Evolutionary conservation across 2,797 vertebrate species (phyloP).

Genomic region (Sphenopsis melanotis): DNA sequence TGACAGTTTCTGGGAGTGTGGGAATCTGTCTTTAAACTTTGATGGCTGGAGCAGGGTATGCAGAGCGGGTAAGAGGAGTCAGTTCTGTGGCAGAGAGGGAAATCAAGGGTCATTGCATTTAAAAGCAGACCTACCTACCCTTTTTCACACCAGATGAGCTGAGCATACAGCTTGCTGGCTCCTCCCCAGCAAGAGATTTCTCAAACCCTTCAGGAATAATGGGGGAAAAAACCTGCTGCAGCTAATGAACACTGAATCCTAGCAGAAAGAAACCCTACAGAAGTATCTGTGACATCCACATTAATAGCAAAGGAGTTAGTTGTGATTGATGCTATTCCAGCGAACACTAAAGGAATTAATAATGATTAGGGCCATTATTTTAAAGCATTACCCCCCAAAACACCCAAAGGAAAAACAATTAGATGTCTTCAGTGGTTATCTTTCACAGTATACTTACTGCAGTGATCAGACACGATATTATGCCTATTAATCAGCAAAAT

Average conservation of each 20-base stretch:
- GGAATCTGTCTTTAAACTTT: conserved; percentile 45
- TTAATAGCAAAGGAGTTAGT: conserved; percentile 70
- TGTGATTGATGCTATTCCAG: conserved; percentile 68
- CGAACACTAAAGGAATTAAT: conserved; percentile 69
- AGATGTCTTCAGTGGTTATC: conserved; percentile 64
- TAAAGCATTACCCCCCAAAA: conserved; percentile 44
- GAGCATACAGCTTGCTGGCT: background rate
- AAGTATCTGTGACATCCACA: conserved; percentile 62
- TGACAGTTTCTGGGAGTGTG: conserved; percentile 34
- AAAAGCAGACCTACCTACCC: background rate
- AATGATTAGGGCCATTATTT: conserved; percentile 72
- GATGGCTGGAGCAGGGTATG: background rate
- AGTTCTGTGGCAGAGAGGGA: background rate
- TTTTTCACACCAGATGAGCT: background rate
- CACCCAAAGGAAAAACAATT: conserved; percentile 67
- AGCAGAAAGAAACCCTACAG: conserved; percentile 52
- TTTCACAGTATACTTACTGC: conserved; percentile 67
- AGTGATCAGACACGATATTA: conserved; percentile 67
- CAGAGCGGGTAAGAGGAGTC: background rate
- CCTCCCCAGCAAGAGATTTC: background rate
- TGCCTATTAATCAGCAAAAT: conserved; percentile 66
- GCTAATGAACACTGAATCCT: conserved; percentile 58
- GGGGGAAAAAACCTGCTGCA: background rate
- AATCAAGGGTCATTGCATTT: background rate
- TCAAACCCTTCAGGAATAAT: conserved; percentile 9